Evolutionary conservation across 1,140 invertebrate species (phyloP).

Genomic region (Trinorchestia longiramus): DNA sequence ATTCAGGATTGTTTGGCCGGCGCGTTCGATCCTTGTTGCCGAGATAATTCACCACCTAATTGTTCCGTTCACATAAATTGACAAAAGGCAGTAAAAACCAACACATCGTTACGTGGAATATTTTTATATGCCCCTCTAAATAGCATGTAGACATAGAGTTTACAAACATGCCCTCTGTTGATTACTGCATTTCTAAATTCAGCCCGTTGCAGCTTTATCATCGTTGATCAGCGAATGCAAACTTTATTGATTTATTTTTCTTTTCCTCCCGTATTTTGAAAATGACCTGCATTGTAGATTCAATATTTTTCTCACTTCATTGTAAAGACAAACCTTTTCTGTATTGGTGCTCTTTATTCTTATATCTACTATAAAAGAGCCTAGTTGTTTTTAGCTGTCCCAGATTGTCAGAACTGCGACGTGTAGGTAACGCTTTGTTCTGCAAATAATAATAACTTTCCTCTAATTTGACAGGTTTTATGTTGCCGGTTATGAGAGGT

Average conservation of each 20-base stretch:
- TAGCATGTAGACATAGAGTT: too few species aligned
- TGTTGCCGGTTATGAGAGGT: too few species aligned
- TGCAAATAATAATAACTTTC: not conserved
- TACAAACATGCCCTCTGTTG: too few species aligned
- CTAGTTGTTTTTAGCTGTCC: not conserved
- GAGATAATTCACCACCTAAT: not conserved
- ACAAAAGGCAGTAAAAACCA: not conserved
- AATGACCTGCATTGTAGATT: not conserved
- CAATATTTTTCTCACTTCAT: not conserved
- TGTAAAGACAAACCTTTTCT: not conserved
- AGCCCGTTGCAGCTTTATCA: too few species aligned
- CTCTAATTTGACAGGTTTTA: too few species aligned
- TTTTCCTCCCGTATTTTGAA: not conserved
- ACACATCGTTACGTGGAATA: too few species aligned
- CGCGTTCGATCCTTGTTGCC: not conserved
- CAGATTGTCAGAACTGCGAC: not conserved
- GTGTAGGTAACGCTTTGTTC: not conserved
- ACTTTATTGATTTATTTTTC: too few species aligned
- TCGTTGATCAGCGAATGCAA: too few species aligned
- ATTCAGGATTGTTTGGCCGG: not conserved
- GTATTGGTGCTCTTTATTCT: not conserved
- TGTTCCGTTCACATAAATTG: not conserved
- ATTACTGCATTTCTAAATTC: too few species aligned
- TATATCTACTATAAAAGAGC: not conserved
- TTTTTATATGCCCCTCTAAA: too few species aligned